Percentiles rank a stretch among this genome's conserved stretches.
These are phyloP conservation scores for Callithrix jacchus DNA, from an alignment of 2,113 vertebrate species.

Conservation along the genomic window DNA sequence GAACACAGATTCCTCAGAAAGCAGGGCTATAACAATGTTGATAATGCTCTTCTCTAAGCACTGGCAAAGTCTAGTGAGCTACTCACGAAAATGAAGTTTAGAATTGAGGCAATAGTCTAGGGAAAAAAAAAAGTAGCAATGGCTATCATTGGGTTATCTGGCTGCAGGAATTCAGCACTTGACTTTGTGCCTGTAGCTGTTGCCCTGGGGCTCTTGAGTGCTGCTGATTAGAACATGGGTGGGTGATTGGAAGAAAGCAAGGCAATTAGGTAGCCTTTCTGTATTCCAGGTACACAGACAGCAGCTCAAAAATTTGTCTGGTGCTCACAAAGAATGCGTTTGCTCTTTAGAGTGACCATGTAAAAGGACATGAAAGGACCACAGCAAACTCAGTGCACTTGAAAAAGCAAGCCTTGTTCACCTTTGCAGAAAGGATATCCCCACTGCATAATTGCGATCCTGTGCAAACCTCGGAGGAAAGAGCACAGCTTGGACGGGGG, in stretches of 20 bases:
- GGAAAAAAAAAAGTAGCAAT: background rate
- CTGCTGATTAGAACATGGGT: background rate
- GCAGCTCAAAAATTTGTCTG: background rate
- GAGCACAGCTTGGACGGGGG: background rate
- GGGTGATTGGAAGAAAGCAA: too few relatives aligned
- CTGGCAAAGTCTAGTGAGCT: background rate
- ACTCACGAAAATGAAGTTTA: background rate
- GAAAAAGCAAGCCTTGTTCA: background rate
- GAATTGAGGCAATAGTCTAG: background rate
- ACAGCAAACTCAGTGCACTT: background rate
- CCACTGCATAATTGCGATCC: background rate
- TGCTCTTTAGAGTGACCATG: background rate
- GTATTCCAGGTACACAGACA: background rate
- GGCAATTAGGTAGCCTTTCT: constrained; percentile 16
- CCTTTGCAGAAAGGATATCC: constrained; percentile 5
- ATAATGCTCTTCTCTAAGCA: background rate
- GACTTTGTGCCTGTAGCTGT: background rate
- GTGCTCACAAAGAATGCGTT: constrained; percentile 30
- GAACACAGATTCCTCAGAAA: background rate
- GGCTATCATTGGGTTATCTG: background rate
- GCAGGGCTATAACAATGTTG: too few relatives aligned
- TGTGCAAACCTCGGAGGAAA: background rate
- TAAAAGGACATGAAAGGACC: background rate
- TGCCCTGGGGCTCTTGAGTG: background rate
- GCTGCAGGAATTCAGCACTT: background rate